These are phyloP conservation scores for Haliclystus octoradiatus DNA, from an alignment of 30 jellyfish, hydroid and myxozoan genomes.

Conservation along the genomic window DNA sequence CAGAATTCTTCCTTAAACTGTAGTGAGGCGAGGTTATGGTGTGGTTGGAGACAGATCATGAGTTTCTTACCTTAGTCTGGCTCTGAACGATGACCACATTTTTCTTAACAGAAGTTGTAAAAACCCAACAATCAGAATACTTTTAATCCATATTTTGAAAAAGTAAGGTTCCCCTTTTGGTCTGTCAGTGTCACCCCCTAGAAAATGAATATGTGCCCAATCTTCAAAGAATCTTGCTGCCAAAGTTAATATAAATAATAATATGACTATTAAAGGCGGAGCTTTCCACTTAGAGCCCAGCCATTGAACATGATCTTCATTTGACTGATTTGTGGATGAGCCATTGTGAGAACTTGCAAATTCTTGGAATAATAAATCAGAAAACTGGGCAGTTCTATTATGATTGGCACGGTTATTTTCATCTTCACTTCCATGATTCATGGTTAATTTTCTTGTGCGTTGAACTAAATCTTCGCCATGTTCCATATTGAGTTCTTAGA, in stretches of 20 bases:
- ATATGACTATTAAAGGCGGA: not conserved
- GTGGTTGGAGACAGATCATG: too few species aligned
- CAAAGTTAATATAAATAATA: not conserved
- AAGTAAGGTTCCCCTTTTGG: not conserved
- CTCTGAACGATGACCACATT: not conserved
- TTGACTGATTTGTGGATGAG: not conserved
- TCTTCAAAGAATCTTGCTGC: not conserved
- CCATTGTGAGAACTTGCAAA: not conserved
- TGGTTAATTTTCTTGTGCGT: not conserved
- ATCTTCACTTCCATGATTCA: not conserved
- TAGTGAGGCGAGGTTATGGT: too few species aligned
- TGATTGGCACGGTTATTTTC: not conserved
- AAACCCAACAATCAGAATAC: not conserved
- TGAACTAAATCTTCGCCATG: not conserved
- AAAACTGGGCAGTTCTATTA: not conserved
- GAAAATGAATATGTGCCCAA: not conserved
- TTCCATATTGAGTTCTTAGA: too few species aligned
- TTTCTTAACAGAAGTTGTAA: not conserved
- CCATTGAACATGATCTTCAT: not conserved
- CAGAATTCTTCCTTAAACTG: too few species aligned
- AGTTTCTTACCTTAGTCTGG: not conserved
- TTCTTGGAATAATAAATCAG: not conserved
- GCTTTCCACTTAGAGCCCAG: not conserved
- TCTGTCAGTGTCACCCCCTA: too few species aligned
- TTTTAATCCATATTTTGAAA: not conserved